Percentiles rank a stretch among this genome's conserved stretches.
Evolutionary conservation across 2,797 vertebrate species (phyloP).

Genomic region (Loris lydekkerianus): DNA sequence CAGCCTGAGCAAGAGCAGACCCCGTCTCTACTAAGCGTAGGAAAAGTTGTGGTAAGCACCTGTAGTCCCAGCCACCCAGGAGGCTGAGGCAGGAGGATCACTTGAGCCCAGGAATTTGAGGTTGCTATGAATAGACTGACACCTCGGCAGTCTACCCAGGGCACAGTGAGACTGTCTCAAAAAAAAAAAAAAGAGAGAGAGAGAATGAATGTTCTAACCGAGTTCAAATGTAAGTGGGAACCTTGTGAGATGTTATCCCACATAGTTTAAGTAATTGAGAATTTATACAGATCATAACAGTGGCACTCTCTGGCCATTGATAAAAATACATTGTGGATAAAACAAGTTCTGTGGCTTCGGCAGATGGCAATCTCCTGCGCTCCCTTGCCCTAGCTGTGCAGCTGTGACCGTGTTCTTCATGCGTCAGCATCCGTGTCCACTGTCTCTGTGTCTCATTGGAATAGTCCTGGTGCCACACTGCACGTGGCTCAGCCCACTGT

Average conservation of each 20-base stretch:
- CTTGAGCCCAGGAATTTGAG: too few relatives aligned
- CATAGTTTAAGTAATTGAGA: background rate
- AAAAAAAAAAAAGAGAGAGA: too few relatives aligned
- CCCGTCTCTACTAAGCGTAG: too few relatives aligned
- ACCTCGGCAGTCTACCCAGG: too few relatives aligned
- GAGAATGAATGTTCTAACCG: background rate
- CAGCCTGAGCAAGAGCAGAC: too few relatives aligned
- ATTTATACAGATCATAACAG: background rate
- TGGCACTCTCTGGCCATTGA: background rate
- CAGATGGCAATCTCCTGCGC: background rate
- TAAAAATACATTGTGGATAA: background rate
- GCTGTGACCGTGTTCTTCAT: background rate
- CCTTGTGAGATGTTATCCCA: background rate
- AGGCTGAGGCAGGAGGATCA: too few relatives aligned
- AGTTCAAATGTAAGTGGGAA: background rate
- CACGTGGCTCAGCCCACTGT: background rate
- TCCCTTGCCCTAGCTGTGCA: background rate
- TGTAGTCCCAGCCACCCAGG: too few relatives aligned
- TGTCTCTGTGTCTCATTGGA: background rate
- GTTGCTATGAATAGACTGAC: too few relatives aligned
- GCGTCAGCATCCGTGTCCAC: background rate
- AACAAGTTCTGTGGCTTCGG: background rate
- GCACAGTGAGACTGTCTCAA: too few relatives aligned
- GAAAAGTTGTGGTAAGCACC: too few relatives aligned
- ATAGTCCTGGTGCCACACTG: background rate